These are phyloP conservation scores for Maccullochella peelii DNA, from an alignment of 2,113 vertebrate genomes.

Conservation along the genomic window DNA sequence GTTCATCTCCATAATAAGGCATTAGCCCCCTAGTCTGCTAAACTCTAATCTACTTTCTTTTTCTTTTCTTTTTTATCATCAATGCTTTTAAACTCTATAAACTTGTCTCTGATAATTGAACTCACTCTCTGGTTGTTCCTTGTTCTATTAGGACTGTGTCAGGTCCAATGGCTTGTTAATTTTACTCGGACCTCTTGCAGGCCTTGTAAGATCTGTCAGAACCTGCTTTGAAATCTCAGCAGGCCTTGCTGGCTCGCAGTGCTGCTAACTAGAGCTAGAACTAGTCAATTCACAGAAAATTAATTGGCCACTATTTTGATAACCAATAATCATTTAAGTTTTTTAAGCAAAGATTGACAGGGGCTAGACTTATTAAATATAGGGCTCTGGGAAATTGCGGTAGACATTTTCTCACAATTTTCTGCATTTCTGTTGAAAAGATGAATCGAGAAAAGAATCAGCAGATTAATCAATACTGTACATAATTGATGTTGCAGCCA, in stretches of 20 bases:
- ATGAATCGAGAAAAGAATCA: not conserved
- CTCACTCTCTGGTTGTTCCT: not conserved
- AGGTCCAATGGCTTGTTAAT: not conserved
- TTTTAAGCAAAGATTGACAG: not conserved
- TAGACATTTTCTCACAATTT: not conserved
- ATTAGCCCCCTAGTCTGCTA: slow-evolving; percentile 46
- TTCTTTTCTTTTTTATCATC: not conserved
- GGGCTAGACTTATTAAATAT: not conserved
- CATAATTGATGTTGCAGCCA: not conserved
- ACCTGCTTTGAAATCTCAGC: not conserved
- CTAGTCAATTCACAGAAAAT: not conserved
- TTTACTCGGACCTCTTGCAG: not conserved
- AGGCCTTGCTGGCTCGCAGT: not conserved
- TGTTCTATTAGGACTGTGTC: not conserved
- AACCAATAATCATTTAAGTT: not conserved
- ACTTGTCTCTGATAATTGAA: not conserved
- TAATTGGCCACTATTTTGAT: not conserved
- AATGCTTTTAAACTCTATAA: slow-evolving; percentile 2
- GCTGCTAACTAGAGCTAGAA: not conserved
- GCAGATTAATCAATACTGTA: not conserved
- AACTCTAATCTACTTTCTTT: slow-evolving; percentile 49
- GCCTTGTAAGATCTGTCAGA: not conserved
- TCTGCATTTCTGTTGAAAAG: not conserved
- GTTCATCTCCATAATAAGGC: slow-evolving; percentile 49
- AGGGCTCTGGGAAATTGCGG: not conserved